Percentiles rank a stretch among this genome's conserved stretches.
Evolutionary conservation across 2,113 vertebrate species (phyloP).

Genomic region (Halcyon malimbica): DNA sequence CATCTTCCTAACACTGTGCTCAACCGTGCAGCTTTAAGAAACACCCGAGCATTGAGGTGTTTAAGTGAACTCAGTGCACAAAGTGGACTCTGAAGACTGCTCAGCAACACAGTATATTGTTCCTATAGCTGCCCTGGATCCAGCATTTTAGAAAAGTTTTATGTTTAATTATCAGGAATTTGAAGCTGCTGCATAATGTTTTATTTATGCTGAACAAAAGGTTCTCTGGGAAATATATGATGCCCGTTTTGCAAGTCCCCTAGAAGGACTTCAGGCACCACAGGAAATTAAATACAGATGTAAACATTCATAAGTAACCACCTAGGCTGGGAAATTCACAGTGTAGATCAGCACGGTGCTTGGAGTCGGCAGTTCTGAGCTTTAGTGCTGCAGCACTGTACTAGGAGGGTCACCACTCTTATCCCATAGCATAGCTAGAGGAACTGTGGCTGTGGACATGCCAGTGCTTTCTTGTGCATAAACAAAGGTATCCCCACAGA

Average conservation of each 20-base stretch:
- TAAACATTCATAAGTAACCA: slow-evolving; percentile 8
- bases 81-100: not conserved
- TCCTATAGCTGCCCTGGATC: not conserved
- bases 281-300: not conserved
- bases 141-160: not conserved
- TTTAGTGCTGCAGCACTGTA: not conserved
- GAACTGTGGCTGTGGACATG: not conserved
- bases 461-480: not conserved
- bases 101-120: not conserved
- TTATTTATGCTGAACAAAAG: not conserved
- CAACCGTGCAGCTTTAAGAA: not conserved
- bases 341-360: not conserved
- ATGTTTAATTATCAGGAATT: not conserved
- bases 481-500: not conserved
- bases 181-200: not conserved
- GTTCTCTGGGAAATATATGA: not conserved
- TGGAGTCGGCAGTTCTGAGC: not conserved
- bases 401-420: not conserved
- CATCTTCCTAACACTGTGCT: not conserved
- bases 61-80: not conserved
- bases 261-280: not conserved
- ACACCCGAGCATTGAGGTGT: not conserved
- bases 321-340: not conserved
- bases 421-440: not conserved
- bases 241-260: not conserved